Evolutionary conservation across 23 tunicate species (phyloP).

Genomic region (Styela plicata): DNA sequence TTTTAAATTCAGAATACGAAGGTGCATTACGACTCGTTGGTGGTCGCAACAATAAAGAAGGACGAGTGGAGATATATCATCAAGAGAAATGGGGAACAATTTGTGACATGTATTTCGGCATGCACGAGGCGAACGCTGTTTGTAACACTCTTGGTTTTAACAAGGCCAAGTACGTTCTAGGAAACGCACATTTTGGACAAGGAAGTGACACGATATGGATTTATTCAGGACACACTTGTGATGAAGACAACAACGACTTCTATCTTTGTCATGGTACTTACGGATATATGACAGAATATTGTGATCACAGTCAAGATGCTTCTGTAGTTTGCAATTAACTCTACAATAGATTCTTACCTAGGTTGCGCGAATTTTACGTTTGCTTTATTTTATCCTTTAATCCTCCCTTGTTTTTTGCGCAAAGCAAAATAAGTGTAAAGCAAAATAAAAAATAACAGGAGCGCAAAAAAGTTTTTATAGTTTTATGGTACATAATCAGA

Average conservation of each 20-base stretch:
- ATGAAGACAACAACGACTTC: not conserved
- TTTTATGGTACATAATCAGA: no score
- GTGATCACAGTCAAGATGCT: not conserved
- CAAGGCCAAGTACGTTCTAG: not conserved
- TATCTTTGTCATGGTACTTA: not conserved
- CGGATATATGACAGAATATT: not conserved
- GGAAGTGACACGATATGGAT: not conserved
- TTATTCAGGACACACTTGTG: not conserved
- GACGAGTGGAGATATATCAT: not conserved
- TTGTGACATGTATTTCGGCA: not conserved
- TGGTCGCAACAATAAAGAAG: not conserved
- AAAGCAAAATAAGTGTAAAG: no score
- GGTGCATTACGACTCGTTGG: not conserved
- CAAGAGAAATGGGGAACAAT: not conserved
- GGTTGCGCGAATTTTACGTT: no score
- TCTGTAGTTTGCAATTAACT: not conserved
- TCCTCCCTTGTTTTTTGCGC: no score
- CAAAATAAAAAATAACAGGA: no score
- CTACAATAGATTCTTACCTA: no score
- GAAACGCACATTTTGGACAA: not conserved
- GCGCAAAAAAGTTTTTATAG: no score
- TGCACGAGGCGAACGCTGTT: not conserved
- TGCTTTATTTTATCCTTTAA: no score
- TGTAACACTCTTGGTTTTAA: not conserved
- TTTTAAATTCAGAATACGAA: not conserved